Evolutionary conservation across 2,113 vertebrate genomes (phyloP), one percentile per base, ranked within the genome.

Genomic region (Solenodon paradoxus): DNA sequence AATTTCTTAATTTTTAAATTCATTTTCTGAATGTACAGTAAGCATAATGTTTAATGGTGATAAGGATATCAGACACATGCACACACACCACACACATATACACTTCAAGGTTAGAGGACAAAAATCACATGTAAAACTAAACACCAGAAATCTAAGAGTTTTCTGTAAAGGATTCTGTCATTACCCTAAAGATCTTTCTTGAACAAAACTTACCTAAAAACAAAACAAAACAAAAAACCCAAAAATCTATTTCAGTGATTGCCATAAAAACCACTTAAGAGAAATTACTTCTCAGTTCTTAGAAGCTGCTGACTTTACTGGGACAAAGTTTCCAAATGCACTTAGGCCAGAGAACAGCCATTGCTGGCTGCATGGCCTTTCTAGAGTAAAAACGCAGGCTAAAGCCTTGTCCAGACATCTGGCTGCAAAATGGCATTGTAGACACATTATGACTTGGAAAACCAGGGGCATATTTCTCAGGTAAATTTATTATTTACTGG

Each of bases 1-100:
- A 32, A 42, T 87, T 79, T 92, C 20, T 74, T 90, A 82, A 88
- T 64, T 96, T 95, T 82, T 26, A 88, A 81, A 61, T 84, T 66
- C 32, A 55, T 92, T 7, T 53, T 68, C 40, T 1, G n/a, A 35
- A 13, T 89, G 9, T n/a, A 92, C 1, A 69, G 26, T 87, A n/a
- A 72, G 1, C 26, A 80, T 75, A 61, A 49, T 9, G 2, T 77
- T 19, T 40, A 84, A 79, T 4, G 77, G 12, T 20, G 7, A 42
- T 77, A 66, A 81, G 30, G 80, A 16, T 75, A 28, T 81, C 3
- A 22, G 32, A 47, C 32, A 57, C 47, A 85, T 26, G 51, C 13
- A 40, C 20, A 68, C 69, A 53, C 10, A 68, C 38, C 42, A 74
- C 9, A 35, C 3, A 35, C n/a, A 55, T 17, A 59, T 8, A 5